These are phyloP conservation scores for Babyrousa celebensis DNA, from an alignment of 2,797 vertebrate species.

Conservation along the genomic window DNA sequence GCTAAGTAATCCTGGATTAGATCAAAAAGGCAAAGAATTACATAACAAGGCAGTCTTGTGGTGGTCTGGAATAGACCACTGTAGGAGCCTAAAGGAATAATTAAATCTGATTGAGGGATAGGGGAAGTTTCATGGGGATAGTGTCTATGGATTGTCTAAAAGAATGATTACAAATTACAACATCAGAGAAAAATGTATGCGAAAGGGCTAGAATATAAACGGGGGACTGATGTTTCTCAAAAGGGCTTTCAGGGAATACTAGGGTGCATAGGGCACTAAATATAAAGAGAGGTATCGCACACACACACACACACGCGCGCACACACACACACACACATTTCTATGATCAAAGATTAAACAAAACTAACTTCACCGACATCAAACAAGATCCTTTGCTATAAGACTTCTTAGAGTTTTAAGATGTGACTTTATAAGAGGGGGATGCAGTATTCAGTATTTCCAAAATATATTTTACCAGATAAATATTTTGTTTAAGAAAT, in stretches of 20 bases:
- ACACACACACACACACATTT: neutral
- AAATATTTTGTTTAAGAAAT: neutral
- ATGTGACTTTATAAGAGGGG: neutral
- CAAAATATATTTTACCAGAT: neutral
- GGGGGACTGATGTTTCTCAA: neutral
- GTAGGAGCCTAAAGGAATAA: neutral
- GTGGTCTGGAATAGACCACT: neutral
- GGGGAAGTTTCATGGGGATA: neutral
- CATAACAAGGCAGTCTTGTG: neutral
- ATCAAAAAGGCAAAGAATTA: neutral
- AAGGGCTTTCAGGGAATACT: neutral
- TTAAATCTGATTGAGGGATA: neutral
- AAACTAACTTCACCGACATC: neutral
- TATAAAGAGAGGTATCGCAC: neutral
- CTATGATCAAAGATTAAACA: neutral
- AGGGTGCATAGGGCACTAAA: accelerated
- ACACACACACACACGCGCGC: neutral
- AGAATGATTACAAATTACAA: neutral
- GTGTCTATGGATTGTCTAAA: neutral
- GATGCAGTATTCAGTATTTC: neutral
- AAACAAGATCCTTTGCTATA: neutral
- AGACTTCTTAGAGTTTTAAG: neutral
- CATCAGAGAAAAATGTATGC: neutral
- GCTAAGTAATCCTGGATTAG: neutral
- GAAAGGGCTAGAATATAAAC: neutral